Conservation (phyloP, 92 coral and sea anemone genomes). For the Porites cylindrica region DNA sequence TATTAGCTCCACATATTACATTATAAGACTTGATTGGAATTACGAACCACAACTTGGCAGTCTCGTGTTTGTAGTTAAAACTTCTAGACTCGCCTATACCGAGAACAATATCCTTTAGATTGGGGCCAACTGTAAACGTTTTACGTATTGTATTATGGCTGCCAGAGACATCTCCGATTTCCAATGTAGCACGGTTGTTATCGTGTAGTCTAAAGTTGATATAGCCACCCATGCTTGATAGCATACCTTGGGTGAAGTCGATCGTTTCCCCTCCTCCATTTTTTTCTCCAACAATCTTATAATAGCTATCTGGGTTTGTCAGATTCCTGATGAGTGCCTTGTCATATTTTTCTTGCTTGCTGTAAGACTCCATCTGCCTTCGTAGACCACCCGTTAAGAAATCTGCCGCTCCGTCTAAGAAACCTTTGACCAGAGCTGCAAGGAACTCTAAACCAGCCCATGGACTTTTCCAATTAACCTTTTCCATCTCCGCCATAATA, state of each 20-base stretch:
- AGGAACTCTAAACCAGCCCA: conserved; percentile 67
- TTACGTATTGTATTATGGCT: conserved; percentile 10
- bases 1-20: conserved; percentile 38
- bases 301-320: conserved; percentile 46
- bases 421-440: conserved; percentile 60
- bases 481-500: conserved; percentile 66
- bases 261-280: conserved; percentile 43
- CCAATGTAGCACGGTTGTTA: conserved; percentile 18
- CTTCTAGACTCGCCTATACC: conserved; percentile 49
- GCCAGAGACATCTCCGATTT: conserved; percentile 53
- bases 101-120: conserved; percentile 32
- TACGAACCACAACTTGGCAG: conserved; percentile 62
- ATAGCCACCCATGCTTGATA: conserved; percentile 46
- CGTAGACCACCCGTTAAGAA: conserved; percentile 64
- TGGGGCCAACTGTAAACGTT: conserved; percentile 24
- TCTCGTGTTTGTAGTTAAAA: conserved; percentile 45
- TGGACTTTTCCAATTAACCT: conserved; percentile 74
- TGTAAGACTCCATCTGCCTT: conserved; percentile 59
- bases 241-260: conserved; percentile 62
- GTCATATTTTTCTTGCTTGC: conserved; percentile 38
- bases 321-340: conserved; percentile 39
- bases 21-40: conserved; percentile 52
- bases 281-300: conserved; percentile 43
- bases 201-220: conserved; percentile 49
- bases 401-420: conserved; percentile 59